Conservation (phyloP, 2,113 vertebrate genomes). For the Oplegnathus fasciatus region DNA sequence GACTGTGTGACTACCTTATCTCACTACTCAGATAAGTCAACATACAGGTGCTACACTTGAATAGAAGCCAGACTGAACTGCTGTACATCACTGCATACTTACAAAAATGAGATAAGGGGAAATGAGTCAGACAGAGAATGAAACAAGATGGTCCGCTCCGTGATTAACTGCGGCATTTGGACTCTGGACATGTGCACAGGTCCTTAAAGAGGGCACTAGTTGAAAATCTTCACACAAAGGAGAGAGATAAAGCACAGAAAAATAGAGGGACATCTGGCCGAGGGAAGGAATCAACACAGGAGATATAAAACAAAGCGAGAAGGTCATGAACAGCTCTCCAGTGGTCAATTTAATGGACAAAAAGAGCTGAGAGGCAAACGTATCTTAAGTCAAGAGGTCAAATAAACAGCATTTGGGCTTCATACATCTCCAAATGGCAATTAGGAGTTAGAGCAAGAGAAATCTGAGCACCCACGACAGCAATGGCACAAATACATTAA, state of each 20-base stretch:
- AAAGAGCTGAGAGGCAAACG: conserved; percentile 11
- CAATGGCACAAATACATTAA: conserved; percentile 11
- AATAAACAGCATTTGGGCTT: conserved; percentile 26
- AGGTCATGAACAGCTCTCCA: conserved; percentile 24
- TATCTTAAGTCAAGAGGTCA: conserved; percentile 23
- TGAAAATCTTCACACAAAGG: neutral
- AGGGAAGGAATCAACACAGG: conserved; percentile 8
- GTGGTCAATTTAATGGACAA: conserved; percentile 38
- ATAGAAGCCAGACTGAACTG: neutral
- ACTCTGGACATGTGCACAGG: neutral
- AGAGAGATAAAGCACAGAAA: neutral
- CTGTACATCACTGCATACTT: neutral
- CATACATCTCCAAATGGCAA: conserved; percentile 31
- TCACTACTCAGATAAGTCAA: neutral
- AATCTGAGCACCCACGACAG: neutral
- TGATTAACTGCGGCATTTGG: conserved; percentile 13
- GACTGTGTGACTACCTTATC: conserved; percentile 1
- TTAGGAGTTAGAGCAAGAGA: neutral
- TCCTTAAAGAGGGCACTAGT: neutral
- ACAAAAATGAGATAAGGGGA: neutral
- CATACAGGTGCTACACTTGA: neutral
- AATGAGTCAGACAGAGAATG: conserved; percentile 9
- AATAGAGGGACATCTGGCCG: conserved; percentile 4
- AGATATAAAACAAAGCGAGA: conserved; percentile 18
- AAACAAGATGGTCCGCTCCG: neutral